phyloP scores from a whole-genome alignment of 2,113 vertebrate genomes.

The Prunella himalayana region DNA sequence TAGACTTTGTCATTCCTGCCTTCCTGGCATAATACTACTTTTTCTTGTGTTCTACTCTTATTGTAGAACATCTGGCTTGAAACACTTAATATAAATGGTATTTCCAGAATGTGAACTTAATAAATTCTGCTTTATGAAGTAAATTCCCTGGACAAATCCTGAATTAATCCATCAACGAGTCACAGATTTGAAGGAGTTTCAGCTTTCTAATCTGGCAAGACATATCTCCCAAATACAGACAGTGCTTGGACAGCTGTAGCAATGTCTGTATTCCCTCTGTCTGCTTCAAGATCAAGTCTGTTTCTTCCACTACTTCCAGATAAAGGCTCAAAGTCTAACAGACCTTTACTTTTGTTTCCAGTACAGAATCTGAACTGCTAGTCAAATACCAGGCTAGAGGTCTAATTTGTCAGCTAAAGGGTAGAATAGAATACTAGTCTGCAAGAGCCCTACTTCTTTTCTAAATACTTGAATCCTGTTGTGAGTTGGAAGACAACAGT shows the following conservation, averaged over 20 bases:
- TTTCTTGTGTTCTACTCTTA: not conserved
- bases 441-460: not conserved
- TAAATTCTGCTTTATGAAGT: slow-evolving; percentile 1
- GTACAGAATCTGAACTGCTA: not conserved
- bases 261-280: not conserved
- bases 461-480: not conserved
- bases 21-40: not conserved
- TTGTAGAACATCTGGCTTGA: not conserved
- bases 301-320: not conserved
- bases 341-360: not conserved
- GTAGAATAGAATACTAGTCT: not conserved
- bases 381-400: not conserved
- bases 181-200: slow-evolving; percentile 20
- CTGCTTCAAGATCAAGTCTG: not conserved
- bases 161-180: slow-evolving; percentile 1
- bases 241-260: slow-evolving; percentile 2
- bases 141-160: slow-evolving; percentile 9
- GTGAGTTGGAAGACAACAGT: not conserved
- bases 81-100: not conserved
- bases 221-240: not conserved
- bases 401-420: not conserved
- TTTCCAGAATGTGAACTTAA: slow-evolving; percentile 12
- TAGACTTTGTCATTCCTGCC: not conserved
- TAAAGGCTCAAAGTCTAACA: not conserved
- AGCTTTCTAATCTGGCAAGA: slow-evolving; percentile 23